Base-by-base conservation (phyloP, 2,113 vertebrate genomes). In the Thunnus thynnus region DNA sequence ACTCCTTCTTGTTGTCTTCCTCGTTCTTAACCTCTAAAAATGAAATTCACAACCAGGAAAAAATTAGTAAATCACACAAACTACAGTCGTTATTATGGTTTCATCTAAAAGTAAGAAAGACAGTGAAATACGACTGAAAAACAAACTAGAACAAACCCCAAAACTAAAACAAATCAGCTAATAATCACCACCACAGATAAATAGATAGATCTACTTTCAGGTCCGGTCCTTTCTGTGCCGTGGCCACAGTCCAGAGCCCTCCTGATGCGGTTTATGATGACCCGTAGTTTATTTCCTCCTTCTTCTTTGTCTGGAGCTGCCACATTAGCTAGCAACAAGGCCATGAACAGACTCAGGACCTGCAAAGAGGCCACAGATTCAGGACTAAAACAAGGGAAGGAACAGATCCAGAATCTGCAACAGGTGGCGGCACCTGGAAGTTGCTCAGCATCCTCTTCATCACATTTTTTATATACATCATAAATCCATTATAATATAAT, bases 271-370 rank as follows among this genome's bases (percentile, higher is more conserved):
- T 94, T 95, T 0, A 99, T 93, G 41, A 98, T 98, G 0, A 99
- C 97, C 90, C 97, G 97, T 67, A 99, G 91, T 86, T 99, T 99
- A 90, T 99, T 98, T 95, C 99, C 98, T 0, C 96, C 95, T 41
- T 9, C 7, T 0, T 99, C 98, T 0, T 99, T 97, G 0, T 99
- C 98, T 0, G 97, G 91, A 0, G 94, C 96, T 0, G 97, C 80
- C 47, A 98, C 89, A 86, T 96, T 98, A 99, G 86, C 97, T 99
- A 99, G 92, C 90, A 99, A 92, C 92, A 99, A 90, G n/a, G 7
- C 36, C 36, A 41, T 41, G 36, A 41, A 41, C 36, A 41, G 36
- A 41, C 36, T 9, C 36, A 41, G 36, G 6, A 41, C 9, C 36
- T 41, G 36, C 36, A 41, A 9, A 41, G 8, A 41, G 36, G 98